Percentiles rank a stretch among this genome's conserved stretches.
These are phyloP conservation scores for Notechis scutatus DNA, from an alignment of 2,113 vertebrate genomes.

Conservation along the genomic window DNA sequence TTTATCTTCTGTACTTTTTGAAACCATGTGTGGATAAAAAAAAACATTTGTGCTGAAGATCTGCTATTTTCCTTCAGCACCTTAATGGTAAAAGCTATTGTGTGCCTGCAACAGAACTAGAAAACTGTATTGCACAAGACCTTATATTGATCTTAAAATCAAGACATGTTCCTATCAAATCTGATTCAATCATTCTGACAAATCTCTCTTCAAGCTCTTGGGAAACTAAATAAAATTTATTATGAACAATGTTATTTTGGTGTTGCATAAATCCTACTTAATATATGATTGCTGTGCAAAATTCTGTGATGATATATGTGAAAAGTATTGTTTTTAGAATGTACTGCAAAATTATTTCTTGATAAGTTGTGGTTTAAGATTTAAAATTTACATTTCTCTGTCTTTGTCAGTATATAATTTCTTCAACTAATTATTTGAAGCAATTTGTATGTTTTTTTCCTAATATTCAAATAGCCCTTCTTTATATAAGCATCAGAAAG, in stretches of 20 bases:
- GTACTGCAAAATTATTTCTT: constrained; percentile 73
- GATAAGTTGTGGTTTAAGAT: constrained; percentile 70
- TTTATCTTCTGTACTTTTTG: constrained; percentile 12
- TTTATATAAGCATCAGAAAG: constrained; percentile 74
- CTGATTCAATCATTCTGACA: constrained; percentile 39
- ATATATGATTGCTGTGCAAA: constrained; percentile 74
- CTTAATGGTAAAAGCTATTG: constrained; percentile 9
- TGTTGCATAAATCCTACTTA: constrained; percentile 72
- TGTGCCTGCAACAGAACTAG: not conserved
- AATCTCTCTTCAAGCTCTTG: constrained; percentile 51
- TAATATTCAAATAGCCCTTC: constrained; percentile 52
- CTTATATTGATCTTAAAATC: constrained; percentile 20
- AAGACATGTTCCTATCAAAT: constrained; percentile 26
- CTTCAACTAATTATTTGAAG: constrained; percentile 44
- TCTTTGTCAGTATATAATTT: constrained; percentile 51
- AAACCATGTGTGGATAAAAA: constrained; percentile 47
- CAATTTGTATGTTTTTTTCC: constrained; percentile 27
- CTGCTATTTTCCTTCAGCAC: not conserved
- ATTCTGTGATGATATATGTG: constrained; percentile 74
- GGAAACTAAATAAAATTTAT: constrained; percentile 65
- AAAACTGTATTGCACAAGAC: constrained; percentile 20
- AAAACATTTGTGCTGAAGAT: constrained; percentile 20
- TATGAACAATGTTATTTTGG: constrained; percentile 72
- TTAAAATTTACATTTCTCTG: constrained; percentile 60
- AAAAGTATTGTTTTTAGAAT: constrained; percentile 68